phyloP scores from a whole-genome alignment of 2,888 invertebrate species.

The Endomychus coccineus region DNA sequence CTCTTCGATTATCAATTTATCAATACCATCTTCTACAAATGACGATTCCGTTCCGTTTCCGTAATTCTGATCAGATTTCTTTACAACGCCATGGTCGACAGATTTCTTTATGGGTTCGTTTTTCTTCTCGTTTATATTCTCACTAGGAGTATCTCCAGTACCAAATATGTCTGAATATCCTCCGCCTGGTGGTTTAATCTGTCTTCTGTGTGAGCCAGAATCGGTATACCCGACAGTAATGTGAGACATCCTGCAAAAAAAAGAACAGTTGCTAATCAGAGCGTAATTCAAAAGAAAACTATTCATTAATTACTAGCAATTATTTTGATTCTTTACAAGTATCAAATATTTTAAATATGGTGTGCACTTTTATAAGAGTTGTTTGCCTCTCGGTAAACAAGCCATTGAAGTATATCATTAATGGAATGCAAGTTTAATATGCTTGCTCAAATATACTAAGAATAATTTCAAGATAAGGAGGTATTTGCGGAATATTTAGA shows the following conservation, averaged over 20 bases:
- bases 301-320: too few relatives aligned
- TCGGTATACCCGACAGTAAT: slow-evolving; percentile 13
- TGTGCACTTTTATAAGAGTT: too few relatives aligned
- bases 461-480: too few relatives aligned
- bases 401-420: too few relatives aligned
- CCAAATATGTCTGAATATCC: slow-evolving; percentile 12
- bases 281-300: too few relatives aligned
- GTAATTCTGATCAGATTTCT: not conserved
- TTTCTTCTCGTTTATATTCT: not conserved
- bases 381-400: too few relatives aligned
- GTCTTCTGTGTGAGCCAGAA: slow-evolving; percentile 3
- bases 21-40: slow-evolving; percentile 1
- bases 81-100: not conserved
- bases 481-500: too few relatives aligned
- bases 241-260: slow-evolving; percentile 8
- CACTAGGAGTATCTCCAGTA: not conserved
- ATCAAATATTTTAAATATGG: too few relatives aligned
- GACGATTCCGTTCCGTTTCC: slow-evolving; percentile 1
- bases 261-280: not conserved
- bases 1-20: slow-evolving; percentile 5
- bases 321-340: too few relatives aligned
- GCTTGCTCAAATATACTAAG: too few relatives aligned
- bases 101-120: not conserved
- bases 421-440: too few relatives aligned
- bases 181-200: slow-evolving; percentile 9